A percentile compares a stretch with the other conserved stretches of the same genome.
phyloP scores from a whole-genome alignment of 2,888 invertebrate species.

The Lycophotia porphyrea region DNA sequence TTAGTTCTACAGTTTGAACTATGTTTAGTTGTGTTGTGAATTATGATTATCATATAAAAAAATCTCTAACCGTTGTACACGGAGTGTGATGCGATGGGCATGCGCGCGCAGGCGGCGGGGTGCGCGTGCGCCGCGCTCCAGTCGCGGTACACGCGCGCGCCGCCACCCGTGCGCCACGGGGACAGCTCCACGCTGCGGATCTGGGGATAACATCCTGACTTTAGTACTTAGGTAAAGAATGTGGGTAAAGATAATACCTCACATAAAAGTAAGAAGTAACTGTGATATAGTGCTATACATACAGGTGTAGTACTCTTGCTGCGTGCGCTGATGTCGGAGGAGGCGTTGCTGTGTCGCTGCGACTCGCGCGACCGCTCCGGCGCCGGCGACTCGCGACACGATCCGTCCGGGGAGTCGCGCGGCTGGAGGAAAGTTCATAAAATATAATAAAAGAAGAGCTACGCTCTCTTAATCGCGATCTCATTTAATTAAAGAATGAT shows the following conservation, averaged over 20 bases:
- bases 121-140: conserved; percentile 88
- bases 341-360: conserved; percentile 85
- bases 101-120: conserved; percentile 88
- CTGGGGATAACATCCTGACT: conserved; percentile 58
- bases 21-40: not conserved
- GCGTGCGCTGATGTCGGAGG: conserved; percentile 89
- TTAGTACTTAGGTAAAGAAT: not conserved
- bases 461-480: not conserved
- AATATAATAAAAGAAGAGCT: not conserved
- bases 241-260: not conserved
- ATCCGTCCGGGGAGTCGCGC: conserved; percentile 94
- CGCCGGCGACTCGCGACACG: conserved; percentile 91
- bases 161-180: conserved; percentile 82
- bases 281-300: conserved; percentile 38
- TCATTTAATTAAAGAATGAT: not conserved
- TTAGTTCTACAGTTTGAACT: too few species aligned
- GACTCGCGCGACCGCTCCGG: conserved; percentile 79
- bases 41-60: not conserved
- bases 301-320: conserved; percentile 89
- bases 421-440: conserved; percentile 75
- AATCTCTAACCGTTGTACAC: conserved; percentile 30
- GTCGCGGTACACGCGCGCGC: conserved; percentile 91
- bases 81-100: conserved; percentile 82
- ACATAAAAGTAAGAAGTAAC: not conserved
- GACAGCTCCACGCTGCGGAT: conserved; percentile 83